phyloP scores from a whole-genome alignment of 35 echinoderm and acorn worm genomes.

The Acanthaster planci region DNA sequence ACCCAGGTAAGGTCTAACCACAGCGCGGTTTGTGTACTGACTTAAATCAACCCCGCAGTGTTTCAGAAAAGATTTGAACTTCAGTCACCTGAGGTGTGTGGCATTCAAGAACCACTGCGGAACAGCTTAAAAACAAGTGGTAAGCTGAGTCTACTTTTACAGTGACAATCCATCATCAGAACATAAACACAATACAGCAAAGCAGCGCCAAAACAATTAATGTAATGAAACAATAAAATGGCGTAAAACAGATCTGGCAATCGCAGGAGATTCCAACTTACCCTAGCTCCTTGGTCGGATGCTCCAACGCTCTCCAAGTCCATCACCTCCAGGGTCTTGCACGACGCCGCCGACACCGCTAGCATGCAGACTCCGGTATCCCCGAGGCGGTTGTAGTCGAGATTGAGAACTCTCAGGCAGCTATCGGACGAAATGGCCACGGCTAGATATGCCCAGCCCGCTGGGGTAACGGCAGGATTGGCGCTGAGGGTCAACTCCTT shows the following conservation, averaged over 20 bases:
- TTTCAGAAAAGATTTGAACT: too few relatives aligned
- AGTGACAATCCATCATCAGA: too few relatives aligned
- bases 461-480: conserved; percentile 26
- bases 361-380: conserved; percentile 48
- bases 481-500: conserved; percentile 54
- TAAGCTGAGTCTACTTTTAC: too few relatives aligned
- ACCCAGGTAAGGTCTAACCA: too few relatives aligned
- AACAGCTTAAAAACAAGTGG: too few relatives aligned
- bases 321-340: conserved; percentile 38
- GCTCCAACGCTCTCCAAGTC: conserved; percentile 50
- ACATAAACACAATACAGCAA: too few relatives aligned
- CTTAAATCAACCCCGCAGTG: too few relatives aligned
- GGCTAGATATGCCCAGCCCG: conserved; percentile 47
- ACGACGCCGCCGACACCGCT: conserved; percentile 37
- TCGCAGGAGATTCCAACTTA: conserved; percentile 34
- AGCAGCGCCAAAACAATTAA: conserved; percentile 19
- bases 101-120: too few relatives aligned
- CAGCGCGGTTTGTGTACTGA: too few relatives aligned
- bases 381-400: conserved; percentile 57
- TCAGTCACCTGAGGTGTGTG: too few relatives aligned
- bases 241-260: too few relatives aligned
- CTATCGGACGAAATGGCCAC: conserved; percentile 32
- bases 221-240: neutral
- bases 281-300: conserved; percentile 49
- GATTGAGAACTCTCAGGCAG: conserved; percentile 17